A percentile compares a stretch with the other conserved stretches of the same genome.
These are phyloP conservation scores for Cosmorhoe ocellata DNA, from an alignment of 2,888 invertebrate species.

Conservation along the genomic window DNA sequence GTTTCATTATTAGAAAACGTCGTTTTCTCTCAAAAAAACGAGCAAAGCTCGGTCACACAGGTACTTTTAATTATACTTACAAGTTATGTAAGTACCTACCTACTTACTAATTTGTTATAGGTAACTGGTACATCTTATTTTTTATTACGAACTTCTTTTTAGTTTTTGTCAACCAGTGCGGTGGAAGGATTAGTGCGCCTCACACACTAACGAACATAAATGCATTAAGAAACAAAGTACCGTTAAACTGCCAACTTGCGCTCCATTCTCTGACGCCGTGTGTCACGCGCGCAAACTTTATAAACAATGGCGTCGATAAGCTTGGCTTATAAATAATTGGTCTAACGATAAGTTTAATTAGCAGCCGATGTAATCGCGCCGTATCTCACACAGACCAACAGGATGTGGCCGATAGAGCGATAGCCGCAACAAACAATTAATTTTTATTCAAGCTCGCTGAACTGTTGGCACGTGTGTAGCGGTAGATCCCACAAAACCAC, in stretches of 20 bases:
- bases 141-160: too few species aligned
- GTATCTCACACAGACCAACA: conserved; percentile 60
- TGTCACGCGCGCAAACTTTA: conserved; percentile 47
- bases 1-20: too few species aligned
- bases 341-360: conserved; percentile 78
- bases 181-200: too few species aligned
- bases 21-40: too few species aligned
- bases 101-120: too few species aligned
- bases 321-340: conserved; percentile 75
- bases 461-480: conserved; percentile 33
- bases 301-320: conserved; percentile 75
- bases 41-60: too few species aligned
- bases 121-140: too few species aligned
- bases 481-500: neutral
- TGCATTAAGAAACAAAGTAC: too few species aligned
- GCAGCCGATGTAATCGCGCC: conserved; percentile 62
- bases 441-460: conserved; percentile 46
- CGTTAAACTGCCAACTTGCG: neutral
- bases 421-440: conserved; percentile 44
- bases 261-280: conserved; percentile 28
- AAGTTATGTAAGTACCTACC: too few species aligned
- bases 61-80: too few species aligned
- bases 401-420: conserved; percentile 57
- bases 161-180: too few species aligned
- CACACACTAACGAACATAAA: too few species aligned